A percentile compares a stretch with the other conserved stretches of the same genome.
These are phyloP conservation scores for Neoascia interrupta DNA, from an alignment of 2,888 invertebrate species.

Conservation along the genomic window DNA sequence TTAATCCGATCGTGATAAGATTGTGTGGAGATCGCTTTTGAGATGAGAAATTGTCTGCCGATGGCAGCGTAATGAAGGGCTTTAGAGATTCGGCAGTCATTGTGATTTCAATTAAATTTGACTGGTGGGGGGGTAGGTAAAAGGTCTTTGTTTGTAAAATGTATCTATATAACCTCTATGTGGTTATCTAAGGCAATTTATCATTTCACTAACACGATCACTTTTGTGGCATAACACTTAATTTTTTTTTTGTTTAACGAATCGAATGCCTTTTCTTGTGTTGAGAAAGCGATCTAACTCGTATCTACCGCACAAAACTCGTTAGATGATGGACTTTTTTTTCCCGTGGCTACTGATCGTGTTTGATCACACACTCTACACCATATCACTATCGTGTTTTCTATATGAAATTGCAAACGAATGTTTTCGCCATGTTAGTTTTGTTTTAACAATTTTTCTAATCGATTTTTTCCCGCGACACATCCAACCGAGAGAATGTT, in stretches of 20 bases:
- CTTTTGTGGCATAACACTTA: conserved; percentile 35
- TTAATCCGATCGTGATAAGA: conserved; percentile 73
- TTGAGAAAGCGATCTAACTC: background rate
- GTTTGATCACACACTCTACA: conserved; percentile 18
- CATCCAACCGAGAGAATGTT: conserved; percentile 72
- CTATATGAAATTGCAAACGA: conserved; percentile 18
- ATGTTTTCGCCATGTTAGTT: conserved; percentile 8
- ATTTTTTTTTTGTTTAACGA: background rate
- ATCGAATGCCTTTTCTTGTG: conserved; percentile 19
- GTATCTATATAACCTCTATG: conserved; percentile 54
- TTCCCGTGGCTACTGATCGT: conserved; percentile 5
- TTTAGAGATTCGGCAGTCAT: conserved; percentile 79
- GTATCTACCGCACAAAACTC: background rate
- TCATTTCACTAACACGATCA: conserved; percentile 59
- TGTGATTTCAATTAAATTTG: conserved; percentile 2
- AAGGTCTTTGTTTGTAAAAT: conserved; percentile 19
- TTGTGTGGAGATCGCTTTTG: conserved; percentile 72
- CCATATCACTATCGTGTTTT: no score
- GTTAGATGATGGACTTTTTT: background rate
- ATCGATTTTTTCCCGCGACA: conserved; percentile 28
- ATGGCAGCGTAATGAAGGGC: conserved; percentile 77
- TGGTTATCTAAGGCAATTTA: conserved; percentile 32
- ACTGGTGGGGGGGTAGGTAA: no score
- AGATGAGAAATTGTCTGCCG: conserved; percentile 74
- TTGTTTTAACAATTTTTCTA: conserved; percentile 11